Base-by-base conservation (phyloP, 2,888 invertebrate genomes). In the Notocelia uddmanniana region DNA sequence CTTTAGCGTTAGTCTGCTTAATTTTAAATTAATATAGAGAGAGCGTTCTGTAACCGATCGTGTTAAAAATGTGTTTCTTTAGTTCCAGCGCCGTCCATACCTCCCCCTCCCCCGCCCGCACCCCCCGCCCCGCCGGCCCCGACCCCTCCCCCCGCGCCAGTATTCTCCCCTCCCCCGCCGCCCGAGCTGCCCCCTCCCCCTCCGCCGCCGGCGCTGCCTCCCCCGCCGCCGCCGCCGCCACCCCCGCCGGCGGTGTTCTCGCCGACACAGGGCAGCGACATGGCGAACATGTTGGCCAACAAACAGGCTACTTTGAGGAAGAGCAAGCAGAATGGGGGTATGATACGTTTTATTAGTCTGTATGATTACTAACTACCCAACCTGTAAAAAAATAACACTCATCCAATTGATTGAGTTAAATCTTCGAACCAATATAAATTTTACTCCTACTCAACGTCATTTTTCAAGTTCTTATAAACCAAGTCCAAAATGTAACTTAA, bases 261-360 rank as follows among this genome's bases (percentile, higher is more conserved):
- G 75, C 63, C 78, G 77, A 52, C 80, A 60, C 74, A 68, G 0
- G 76, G 70, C 0, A 93, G 89, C 8, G 89, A 94, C 72, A 95
- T 95, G 95, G 95, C 95, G 8, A 94, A 93, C 60, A 89, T 95
- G 88, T 81, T 95, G 57, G 95, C 95, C 0, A 94, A 93, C 18
- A 94, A 95, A 34, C 94, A 95, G 26, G 92, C 94, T 0, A 89
- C 94, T 0, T 81, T 95, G 59, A 93, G 92, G 77, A 94, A 94
- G 74, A 85, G 83, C 5, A 92, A 94, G 57, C 91, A 93, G 76
- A 95, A 94, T 80, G 95, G 95, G 71, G 95, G 95, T 92, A 75
- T 81, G 79, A 72, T 59, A 31, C 69, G 52, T 15, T 31, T 18
- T 60, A 52, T 5, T 6, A 31, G 5, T 2, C 5, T 26, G 2